Evolutionary conservation across 2,888 invertebrate genomes (phyloP).

Genomic region (Eupsilia transversa): DNA sequence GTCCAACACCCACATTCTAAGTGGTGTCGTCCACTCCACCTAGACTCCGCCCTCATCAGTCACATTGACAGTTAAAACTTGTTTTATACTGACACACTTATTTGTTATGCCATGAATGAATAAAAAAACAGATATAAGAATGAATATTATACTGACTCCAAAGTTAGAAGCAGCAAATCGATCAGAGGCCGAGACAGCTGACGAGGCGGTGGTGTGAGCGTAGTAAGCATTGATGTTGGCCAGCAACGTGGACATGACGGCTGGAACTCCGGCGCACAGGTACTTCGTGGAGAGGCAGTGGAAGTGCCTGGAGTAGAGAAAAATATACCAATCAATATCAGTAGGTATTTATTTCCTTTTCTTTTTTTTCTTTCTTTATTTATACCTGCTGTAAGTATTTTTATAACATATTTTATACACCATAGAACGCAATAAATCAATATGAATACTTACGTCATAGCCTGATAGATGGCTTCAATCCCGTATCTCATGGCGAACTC

Average conservation of each 20-base stretch:
- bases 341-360: too few species aligned
- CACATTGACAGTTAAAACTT: too few species aligned
- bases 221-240: constrained; percentile 99
- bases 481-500: constrained; percentile 99
- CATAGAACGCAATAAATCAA: too few species aligned
- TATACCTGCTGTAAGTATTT: too few species aligned
- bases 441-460: constrained; percentile 96
- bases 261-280: constrained; percentile 99
- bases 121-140: background rate
- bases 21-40: too few species aligned
- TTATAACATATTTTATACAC: too few species aligned
- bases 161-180: constrained; percentile 99
- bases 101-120: too few species aligned
- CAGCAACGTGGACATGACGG: constrained; percentile 99
- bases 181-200: constrained; percentile 99
- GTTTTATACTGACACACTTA: too few species aligned
- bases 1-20: too few species aligned
- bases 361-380: too few species aligned
- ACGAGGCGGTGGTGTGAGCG: constrained; percentile 99
- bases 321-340: background rate
- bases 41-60: too few species aligned
- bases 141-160: constrained; percentile 93
- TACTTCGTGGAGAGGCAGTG: constrained; percentile 99
- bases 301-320: constrained; percentile 94
- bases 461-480: constrained; percentile 99